A percentile compares a stretch with the other conserved stretches of the same genome.
phyloP scores from a whole-genome alignment of 2,113 vertebrate species.

The Sebastes fasciatus region DNA sequence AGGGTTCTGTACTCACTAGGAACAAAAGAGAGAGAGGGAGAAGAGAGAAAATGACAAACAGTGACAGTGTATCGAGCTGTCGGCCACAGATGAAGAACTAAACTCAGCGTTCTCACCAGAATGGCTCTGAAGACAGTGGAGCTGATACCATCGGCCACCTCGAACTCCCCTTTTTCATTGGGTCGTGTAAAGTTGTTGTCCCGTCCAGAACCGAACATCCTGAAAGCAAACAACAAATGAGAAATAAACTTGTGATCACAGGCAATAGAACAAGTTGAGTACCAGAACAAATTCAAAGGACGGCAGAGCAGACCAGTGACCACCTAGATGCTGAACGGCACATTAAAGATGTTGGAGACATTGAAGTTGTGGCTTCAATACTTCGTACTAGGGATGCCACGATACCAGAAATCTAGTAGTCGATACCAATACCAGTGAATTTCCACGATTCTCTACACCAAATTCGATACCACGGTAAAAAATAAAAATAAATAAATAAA shows the following conservation, averaged over 20 bases:
- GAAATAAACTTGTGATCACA: background rate
- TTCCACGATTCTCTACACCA: too few species aligned
- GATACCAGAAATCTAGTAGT: too few species aligned
- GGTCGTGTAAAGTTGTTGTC: constrained; percentile 98
- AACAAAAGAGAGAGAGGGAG: background rate
- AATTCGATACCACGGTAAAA: too few species aligned
- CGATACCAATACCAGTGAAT: too few species aligned
- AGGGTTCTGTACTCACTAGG: background rate
- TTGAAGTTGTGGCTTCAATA: background rate
- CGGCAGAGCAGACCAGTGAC: background rate
- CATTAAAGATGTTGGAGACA: background rate
- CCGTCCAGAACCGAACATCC: constrained; percentile 98
- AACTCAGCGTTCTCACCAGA: constrained; percentile 86
- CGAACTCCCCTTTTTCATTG: constrained; percentile 98
- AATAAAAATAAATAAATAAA: too few species aligned
- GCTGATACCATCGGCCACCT: constrained; percentile 98
- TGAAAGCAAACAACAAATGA: constrained; percentile 49
- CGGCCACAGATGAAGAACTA: background rate
- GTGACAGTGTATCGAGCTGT: background rate
- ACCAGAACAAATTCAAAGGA: background rate
- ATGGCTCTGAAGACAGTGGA: constrained; percentile 98
- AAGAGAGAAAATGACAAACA: background rate
- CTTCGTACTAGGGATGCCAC: background rate
- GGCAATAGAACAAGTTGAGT: background rate
- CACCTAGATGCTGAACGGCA: too few species aligned